These are phyloP conservation scores for Setophaga coronata DNA, from an alignment of 2,113 vertebrate genomes.

Conservation along the genomic window DNA sequence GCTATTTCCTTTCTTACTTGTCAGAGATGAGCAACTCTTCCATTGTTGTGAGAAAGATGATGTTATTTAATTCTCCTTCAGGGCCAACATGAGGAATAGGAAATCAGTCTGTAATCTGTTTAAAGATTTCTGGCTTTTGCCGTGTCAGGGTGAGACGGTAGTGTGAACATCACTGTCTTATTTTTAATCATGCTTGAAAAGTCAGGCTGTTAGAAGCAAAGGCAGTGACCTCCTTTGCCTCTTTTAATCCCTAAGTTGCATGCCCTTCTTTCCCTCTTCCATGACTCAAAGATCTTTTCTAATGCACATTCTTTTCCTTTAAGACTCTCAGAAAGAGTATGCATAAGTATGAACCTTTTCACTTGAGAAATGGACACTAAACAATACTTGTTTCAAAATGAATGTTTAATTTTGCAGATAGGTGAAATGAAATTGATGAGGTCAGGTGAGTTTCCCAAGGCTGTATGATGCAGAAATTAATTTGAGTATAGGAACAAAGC, in stretches of 20 bases:
- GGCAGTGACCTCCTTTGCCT: conserved; percentile 4
- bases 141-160: background rate
- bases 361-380: background rate
- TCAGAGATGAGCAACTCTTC: background rate
- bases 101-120: background rate
- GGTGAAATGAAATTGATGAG: background rate
- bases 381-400: background rate
- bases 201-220: conserved; percentile 9
- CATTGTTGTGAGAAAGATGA: background rate
- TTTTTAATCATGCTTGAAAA: conserved; percentile 36
- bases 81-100: background rate
- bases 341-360: background rate
- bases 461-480: background rate
- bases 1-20: background rate
- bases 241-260: conserved; percentile 9
- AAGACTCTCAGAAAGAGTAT: background rate
- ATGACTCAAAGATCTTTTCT: background rate
- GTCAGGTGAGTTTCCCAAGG: background rate
- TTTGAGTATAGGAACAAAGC: background rate
- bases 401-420: background rate
- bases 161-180: conserved; percentile 9
- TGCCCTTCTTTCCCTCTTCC: conserved; percentile 1
- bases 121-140: conserved; percentile 13
- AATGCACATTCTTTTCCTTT: conserved; percentile 8
- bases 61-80: background rate